These are phyloP conservation scores for Calypte anna DNA, from an alignment of 2,113 vertebrate species.

Conservation along the genomic window DNA sequence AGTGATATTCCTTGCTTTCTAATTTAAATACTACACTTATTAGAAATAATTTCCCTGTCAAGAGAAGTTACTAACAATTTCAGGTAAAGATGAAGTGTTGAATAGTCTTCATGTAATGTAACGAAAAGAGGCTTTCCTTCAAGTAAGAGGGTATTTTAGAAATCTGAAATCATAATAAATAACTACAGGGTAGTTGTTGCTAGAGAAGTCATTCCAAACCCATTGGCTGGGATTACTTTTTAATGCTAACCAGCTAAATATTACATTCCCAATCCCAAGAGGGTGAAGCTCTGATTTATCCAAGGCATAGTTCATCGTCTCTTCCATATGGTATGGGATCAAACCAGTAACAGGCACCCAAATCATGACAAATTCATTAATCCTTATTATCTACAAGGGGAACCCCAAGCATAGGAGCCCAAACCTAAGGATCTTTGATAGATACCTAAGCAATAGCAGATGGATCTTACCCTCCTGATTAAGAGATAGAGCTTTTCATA, in stretches of 20 bases:
- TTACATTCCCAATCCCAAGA: background rate
- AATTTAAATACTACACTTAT: background rate
- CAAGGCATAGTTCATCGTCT: background rate
- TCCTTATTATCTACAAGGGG: background rate
- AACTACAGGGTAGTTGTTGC: background rate
- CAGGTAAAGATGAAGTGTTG: background rate
- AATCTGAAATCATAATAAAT: background rate
- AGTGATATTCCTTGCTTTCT: background rate
- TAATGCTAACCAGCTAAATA: background rate
- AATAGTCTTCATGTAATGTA: background rate
- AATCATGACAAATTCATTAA: background rate
- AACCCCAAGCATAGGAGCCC: background rate
- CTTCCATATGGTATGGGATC: background rate
- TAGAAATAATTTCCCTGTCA: background rate
- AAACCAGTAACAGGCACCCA: background rate
- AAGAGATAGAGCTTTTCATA: background rate
- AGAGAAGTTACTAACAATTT: background rate
- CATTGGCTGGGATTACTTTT: background rate
- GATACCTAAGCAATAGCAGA: background rate
- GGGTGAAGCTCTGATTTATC: background rate
- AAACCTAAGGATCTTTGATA: background rate
- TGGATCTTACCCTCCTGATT: background rate
- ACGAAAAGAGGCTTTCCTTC: background rate
- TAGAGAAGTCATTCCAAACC: background rate
- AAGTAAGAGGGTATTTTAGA: background rate